Conservation (phyloP, 2,888 invertebrate genomes). For the Scaeva pyrastri region DNA sequence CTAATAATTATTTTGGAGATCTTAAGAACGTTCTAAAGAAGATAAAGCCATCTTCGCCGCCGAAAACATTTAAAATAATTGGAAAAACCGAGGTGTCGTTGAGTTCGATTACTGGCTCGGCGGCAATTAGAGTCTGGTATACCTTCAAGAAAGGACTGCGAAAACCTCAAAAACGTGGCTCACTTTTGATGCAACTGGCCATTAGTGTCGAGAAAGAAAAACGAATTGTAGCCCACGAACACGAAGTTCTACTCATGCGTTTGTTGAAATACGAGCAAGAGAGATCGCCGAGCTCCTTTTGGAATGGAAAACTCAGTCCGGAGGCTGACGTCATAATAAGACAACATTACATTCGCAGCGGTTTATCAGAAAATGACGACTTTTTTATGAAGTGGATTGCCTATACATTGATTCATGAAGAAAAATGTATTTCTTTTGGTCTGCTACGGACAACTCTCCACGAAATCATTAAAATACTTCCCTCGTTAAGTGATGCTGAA, state of each 20-base stretch:
- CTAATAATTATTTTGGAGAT: background rate
- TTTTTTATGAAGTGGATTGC: constrained; percentile 91
- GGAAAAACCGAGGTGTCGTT: constrained; percentile 94
- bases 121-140: constrained; percentile 94
- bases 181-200: constrained; percentile 92
- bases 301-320: constrained; percentile 93
- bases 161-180: constrained; percentile 92
- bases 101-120: constrained; percentile 96
- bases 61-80: constrained; percentile 97
- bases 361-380: constrained; percentile 89
- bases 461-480: constrained; percentile 88
- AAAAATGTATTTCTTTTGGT: constrained; percentile 92
- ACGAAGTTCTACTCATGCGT: constrained; percentile 90
- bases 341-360: constrained; percentile 97
- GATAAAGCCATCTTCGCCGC: constrained; percentile 92
- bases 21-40: constrained; percentile 91
- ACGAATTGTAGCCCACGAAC: constrained; percentile 93
- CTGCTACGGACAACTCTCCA: constrained; percentile 90
- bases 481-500: constrained; percentile 85
- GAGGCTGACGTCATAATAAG: constrained; percentile 93
- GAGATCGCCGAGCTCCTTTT: constrained; percentile 89
- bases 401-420: constrained; percentile 90
- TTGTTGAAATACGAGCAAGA: constrained; percentile 92
- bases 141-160: constrained; percentile 92
- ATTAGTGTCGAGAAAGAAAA: constrained; percentile 94